Evolutionary conservation across 2,797 vertebrate genomes (phyloP).

Genomic region (Sorex maritimensis): DNA sequence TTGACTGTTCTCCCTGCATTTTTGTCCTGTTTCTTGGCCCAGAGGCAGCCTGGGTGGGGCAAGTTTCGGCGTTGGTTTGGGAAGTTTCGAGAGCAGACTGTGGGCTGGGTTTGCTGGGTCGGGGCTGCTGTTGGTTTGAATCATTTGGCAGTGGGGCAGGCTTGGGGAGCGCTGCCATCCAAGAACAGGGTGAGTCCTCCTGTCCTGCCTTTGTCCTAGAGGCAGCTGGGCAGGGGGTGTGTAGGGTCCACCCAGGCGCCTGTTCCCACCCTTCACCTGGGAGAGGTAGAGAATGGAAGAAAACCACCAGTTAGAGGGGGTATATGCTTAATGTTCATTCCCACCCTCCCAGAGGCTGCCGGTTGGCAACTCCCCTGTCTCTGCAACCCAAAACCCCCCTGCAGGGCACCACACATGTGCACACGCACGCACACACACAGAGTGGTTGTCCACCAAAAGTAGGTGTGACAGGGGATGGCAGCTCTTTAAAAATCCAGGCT

Average conservation of each 20-base stretch:
- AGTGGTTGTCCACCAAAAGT: neutral
- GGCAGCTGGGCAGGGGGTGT: neutral
- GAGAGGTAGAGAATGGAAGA: neutral
- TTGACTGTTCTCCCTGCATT: conserved; percentile 74
- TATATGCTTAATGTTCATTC: neutral
- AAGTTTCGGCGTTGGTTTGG: conserved; percentile 82
- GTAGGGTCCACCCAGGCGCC: neutral
- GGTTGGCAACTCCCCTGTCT: too few relatives aligned
- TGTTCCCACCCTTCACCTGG: neutral
- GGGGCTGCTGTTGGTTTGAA: conserved; percentile 43
- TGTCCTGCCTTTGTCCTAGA: neutral
- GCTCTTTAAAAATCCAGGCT: neutral
- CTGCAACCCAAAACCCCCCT: too few relatives aligned
- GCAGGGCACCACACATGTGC: too few relatives aligned
- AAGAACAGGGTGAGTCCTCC: neutral
- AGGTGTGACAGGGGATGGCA: neutral
- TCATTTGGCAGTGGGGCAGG: conserved; percentile 42
- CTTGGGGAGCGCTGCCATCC: neutral
- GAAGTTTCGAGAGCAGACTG: conserved; percentile 73
- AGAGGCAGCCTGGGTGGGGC: conserved; percentile 81
- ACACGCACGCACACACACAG: too few relatives aligned
- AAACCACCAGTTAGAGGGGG: neutral
- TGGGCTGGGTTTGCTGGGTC: conserved; percentile 73
- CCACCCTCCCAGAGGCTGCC: neutral
- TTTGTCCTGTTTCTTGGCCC: conserved; percentile 76